Conservation (phyloP, 1,140 invertebrate species). For the Panagrolaimus sp. region DNA sequence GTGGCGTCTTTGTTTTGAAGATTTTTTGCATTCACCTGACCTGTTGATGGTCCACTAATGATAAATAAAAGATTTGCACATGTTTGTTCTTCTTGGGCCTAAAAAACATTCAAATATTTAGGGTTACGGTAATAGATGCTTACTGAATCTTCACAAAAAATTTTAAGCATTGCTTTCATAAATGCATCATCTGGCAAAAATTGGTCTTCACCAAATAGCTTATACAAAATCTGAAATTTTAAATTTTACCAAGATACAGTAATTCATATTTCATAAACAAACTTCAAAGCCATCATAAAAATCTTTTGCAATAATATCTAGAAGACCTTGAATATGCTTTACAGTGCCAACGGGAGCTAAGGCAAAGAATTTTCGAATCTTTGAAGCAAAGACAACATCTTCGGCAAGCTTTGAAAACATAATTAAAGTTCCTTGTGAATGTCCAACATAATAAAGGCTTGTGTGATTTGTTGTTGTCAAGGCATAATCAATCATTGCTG, state of each 20-base stretch:
- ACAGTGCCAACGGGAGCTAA: slow-evolving; percentile 20
- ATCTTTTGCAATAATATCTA: slow-evolving; percentile 1
- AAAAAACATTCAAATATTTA: too few species aligned
- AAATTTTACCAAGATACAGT: background rate
- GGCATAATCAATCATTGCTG: slow-evolving; percentile 66
- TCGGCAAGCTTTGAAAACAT: slow-evolving; percentile 53
- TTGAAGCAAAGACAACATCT: slow-evolving; percentile 17
- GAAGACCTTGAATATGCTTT: slow-evolving; percentile 11
- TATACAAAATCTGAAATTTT: background rate
- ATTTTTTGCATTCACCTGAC: slow-evolving; percentile 18
- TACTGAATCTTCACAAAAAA: background rate
- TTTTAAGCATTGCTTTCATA: slow-evolving; percentile 3
- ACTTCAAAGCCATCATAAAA: background rate
- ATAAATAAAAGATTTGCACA: slow-evolving; percentile 10
- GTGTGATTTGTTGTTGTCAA: slow-evolving; percentile 62
- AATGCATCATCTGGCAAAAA: slow-evolving; percentile 8
- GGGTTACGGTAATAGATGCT: too few species aligned
- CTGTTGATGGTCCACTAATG: background rate
- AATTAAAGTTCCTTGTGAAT: slow-evolving; percentile 67
- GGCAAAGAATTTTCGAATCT: slow-evolving; percentile 19
- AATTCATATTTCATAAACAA: background rate
- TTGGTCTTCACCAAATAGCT: background rate
- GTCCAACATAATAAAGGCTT: slow-evolving; percentile 68
- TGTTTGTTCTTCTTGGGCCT: background rate
- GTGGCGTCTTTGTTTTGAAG: too few species aligned